Conservation (phyloP, 2,113 vertebrate genomes). For the Monopterus albus region DNA sequence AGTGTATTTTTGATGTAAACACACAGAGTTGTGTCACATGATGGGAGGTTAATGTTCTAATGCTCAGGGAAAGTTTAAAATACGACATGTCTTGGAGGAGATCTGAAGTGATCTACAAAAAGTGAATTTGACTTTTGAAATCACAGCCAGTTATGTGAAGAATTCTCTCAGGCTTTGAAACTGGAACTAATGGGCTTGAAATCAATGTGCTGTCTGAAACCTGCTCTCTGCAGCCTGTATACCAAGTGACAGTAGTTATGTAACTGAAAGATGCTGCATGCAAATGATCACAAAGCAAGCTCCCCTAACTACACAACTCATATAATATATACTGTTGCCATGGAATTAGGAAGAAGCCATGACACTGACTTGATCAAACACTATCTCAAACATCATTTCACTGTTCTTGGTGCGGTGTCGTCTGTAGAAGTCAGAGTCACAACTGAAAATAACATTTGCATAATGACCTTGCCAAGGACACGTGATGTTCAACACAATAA, state of each 20-base stretch:
- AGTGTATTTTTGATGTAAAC: background rate
- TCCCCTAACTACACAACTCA: slow-evolving; percentile 9
- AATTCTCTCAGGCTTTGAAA: slow-evolving; percentile 12
- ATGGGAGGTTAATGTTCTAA: background rate
- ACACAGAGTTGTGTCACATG: background rate
- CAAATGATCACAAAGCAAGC: slow-evolving; percentile 16
- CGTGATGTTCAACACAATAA: background rate
- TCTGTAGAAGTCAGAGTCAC: background rate
- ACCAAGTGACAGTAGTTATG: background rate
- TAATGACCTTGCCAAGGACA: slow-evolving; percentile 10
- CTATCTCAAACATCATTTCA: slow-evolving; percentile 36
- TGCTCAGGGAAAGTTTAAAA: slow-evolving; percentile 5
- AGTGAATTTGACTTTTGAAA: background rate
- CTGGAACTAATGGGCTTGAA: background rate
- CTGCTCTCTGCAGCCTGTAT: background rate
- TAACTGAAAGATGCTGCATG: slow-evolving; percentile 24
- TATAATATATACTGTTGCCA: slow-evolving; percentile 24
- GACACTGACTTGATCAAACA: slow-evolving; percentile 39
- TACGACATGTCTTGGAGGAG: background rate
- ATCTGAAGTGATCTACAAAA: background rate
- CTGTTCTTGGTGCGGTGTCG: background rate
- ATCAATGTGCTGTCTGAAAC: slow-evolving; percentile 5
- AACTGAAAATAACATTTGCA: slow-evolving; percentile 19
- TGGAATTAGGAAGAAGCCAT: slow-evolving; percentile 41
- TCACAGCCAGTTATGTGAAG: background rate